Conservation (phyloP, 2,888 invertebrate genomes). For the Drosophila colorata region DNA sequence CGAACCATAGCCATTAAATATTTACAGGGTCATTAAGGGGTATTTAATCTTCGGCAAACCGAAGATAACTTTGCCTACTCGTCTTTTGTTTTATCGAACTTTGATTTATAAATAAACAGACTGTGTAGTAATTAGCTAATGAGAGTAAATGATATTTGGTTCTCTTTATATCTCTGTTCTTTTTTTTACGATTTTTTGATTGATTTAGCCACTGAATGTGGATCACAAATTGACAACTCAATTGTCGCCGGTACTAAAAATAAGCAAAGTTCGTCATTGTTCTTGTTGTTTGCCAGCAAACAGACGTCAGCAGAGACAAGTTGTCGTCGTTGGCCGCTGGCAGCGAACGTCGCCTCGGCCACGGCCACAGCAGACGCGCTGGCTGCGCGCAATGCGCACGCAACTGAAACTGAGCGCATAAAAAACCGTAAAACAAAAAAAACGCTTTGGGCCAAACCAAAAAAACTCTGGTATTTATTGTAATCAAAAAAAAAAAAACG, state of each 20-base stretch:
- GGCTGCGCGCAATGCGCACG: slow-evolving; percentile 46
- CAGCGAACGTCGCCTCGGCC: slow-evolving; percentile 27
- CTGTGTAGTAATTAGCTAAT: slow-evolving; percentile 2
- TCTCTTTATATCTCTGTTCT: background rate
- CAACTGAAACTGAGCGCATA: slow-evolving; percentile 15
- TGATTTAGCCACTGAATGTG: slow-evolving; percentile 34
- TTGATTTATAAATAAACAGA: slow-evolving; percentile 2
- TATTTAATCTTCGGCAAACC: too few species aligned
- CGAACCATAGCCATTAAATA: too few species aligned
- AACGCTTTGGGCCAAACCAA: slow-evolving; percentile 46
- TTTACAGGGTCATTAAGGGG: too few species aligned
- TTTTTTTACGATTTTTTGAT: slow-evolving; percentile 14
- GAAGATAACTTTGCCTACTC: too few species aligned
- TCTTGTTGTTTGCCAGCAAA: slow-evolving; percentile 55
- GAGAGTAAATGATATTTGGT: background rate
- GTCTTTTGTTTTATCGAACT: slow-evolving; percentile 6
- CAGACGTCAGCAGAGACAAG: slow-evolving; percentile 65
- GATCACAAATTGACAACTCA: slow-evolving; percentile 21
- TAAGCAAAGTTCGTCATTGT: slow-evolving; percentile 54
- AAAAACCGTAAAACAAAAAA: slow-evolving; percentile 38
- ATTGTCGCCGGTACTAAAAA: slow-evolving; percentile 52
- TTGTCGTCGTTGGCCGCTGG: slow-evolving; percentile 48
- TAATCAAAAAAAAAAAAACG: slow-evolving; percentile 26
- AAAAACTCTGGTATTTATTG: slow-evolving; percentile 63
- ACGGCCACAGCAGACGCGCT: slow-evolving; percentile 70